A percentile compares a stretch with the other conserved stretches of the same genome.
These are phyloP conservation scores for Crossocerus cetratus DNA, from an alignment of 2,888 invertebrate genomes.

Conservation along the genomic window DNA sequence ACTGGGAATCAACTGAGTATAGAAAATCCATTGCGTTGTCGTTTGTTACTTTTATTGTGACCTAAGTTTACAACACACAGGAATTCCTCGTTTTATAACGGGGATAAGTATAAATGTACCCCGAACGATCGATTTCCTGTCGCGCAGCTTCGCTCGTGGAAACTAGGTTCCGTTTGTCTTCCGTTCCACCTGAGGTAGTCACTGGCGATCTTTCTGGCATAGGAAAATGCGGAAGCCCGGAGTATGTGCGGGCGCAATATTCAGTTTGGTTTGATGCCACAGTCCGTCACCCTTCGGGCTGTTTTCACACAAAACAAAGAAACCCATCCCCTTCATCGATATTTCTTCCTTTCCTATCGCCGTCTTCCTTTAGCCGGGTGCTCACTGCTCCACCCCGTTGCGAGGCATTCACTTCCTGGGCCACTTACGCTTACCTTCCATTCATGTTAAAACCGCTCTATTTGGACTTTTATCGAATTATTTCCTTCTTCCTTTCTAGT, in stretches of 20 bases:
- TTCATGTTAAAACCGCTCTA: too few species aligned
- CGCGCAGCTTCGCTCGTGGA: neutral
- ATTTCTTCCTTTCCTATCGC: constrained; percentile 46
- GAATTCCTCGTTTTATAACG: too few species aligned
- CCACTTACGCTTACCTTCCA: constrained; percentile 50
- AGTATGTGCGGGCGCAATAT: constrained; percentile 58
- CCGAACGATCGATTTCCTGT: constrained; percentile 21
- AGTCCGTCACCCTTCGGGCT: constrained; percentile 68
- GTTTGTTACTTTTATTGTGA: too few species aligned
- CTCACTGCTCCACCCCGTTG: constrained; percentile 23
- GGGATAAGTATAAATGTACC: too few species aligned
- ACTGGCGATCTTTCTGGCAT: constrained; percentile 11
- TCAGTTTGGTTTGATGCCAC: constrained; percentile 68
- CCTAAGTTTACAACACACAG: too few species aligned
- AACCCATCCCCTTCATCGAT: constrained; percentile 63
- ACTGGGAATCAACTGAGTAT: too few species aligned
- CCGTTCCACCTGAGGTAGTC: neutral
- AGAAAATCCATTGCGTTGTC: too few species aligned
- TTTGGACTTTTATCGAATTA: too few species aligned
- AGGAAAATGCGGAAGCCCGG: constrained; percentile 36
- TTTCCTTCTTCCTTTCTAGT: too few species aligned
- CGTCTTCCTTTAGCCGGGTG: constrained; percentile 13
- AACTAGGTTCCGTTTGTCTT: constrained; percentile 27
- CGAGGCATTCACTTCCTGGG: constrained; percentile 16
- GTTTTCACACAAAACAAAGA: constrained; percentile 74